Percentiles rank a stretch among this genome's conserved stretches.
These are phyloP conservation scores for Ambastaia sidthimunki DNA, from an alignment of 2,797 vertebrate genomes.

Conservation along the genomic window DNA sequence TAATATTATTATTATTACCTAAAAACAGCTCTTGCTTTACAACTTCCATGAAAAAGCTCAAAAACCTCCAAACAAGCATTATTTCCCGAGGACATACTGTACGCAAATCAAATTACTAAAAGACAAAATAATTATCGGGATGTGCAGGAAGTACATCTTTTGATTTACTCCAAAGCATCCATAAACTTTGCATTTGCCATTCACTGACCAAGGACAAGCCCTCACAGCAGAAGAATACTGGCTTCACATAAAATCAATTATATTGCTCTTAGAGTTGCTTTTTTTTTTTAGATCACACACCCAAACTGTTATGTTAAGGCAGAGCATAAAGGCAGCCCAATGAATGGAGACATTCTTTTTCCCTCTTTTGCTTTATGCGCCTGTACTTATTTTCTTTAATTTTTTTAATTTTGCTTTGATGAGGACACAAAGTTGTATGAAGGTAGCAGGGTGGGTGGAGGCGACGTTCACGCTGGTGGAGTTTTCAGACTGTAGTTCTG, in stretches of 20 bases:
- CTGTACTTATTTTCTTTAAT: conserved; percentile 55
- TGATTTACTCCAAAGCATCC: conserved; percentile 47
- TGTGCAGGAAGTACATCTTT: conserved; percentile 30
- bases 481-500: conserved; percentile 57
- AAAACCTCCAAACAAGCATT: background rate
- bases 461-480: conserved; percentile 51
- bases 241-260: conserved; percentile 48
- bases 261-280: conserved; percentile 46
- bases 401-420: conserved; percentile 68
- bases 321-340: conserved; percentile 71
- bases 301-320: conserved; percentile 41
- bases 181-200: conserved; percentile 48
- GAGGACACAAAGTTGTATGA: conserved; percentile 67
- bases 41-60: background rate
- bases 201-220: conserved; percentile 58
- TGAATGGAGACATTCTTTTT: conserved; percentile 70
- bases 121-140: conserved; percentile 20
- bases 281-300: conserved; percentile 46
- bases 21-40: background rate
- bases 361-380: conserved; percentile 63
- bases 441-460: conserved; percentile 66
- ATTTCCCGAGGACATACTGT: background rate
- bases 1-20: background rate
- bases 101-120: conserved; percentile 24
- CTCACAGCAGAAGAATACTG: conserved; percentile 32